Evolutionary conservation across 92 coral and sea anemone genomes (phyloP).

Genomic region (Porites lobata): DNA sequence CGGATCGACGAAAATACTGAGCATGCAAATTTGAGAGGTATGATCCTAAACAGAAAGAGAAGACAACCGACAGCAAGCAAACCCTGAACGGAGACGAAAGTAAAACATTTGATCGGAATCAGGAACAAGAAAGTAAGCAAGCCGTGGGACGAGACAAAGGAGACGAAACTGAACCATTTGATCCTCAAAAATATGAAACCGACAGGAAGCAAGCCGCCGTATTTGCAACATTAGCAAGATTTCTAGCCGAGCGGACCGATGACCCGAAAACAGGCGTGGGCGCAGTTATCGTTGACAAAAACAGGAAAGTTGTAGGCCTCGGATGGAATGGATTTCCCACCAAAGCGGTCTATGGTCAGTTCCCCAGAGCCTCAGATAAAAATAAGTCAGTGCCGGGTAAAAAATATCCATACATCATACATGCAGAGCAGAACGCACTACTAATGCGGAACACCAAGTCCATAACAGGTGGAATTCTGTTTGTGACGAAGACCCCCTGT

Average conservation of each 20-base stretch:
- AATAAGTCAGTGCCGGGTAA: constrained; percentile 33
- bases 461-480: constrained; percentile 67
- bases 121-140: too few species aligned
- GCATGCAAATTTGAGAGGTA: too few species aligned
- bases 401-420: constrained; percentile 83
- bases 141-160: background rate
- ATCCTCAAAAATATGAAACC: constrained; percentile 6
- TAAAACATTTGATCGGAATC: constrained; percentile 25
- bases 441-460: constrained; percentile 67
- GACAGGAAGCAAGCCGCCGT: constrained; percentile 55
- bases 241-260: constrained; percentile 84
- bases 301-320: constrained; percentile 70
- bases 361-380: constrained; percentile 73
- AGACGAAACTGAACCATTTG: background rate
- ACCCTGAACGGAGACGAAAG: background rate
- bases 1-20: too few species aligned
- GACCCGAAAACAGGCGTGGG: constrained; percentile 96
- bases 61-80: too few species aligned
- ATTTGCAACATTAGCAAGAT: constrained; percentile 71
- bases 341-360: constrained; percentile 71
- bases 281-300: constrained; percentile 70
- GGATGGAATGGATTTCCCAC: constrained; percentile 96
- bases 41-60: too few species aligned
- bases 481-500: constrained; percentile 85
- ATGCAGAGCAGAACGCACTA: constrained; percentile 92